Conservation (phyloP, 2,797 vertebrate genomes). For the Trachurus trachurus region DNA sequence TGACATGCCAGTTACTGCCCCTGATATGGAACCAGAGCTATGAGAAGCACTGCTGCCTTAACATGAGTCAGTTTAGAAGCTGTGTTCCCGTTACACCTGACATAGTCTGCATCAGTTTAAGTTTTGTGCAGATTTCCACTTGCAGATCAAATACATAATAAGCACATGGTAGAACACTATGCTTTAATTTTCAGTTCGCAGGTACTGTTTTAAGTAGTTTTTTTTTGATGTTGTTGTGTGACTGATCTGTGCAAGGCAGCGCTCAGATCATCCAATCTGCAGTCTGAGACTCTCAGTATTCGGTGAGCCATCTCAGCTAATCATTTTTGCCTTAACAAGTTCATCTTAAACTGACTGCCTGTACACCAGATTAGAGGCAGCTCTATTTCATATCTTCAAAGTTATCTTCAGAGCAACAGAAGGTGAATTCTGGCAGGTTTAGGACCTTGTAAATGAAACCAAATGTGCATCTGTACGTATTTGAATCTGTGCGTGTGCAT, state of each 20-base stretch:
- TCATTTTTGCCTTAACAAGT: background rate
- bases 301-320: slow-evolving; percentile 3
- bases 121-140: slow-evolving; percentile 18
- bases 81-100: slow-evolving; percentile 23
- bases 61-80: slow-evolving; percentile 7
- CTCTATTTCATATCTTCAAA: background rate
- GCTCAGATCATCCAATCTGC: background rate
- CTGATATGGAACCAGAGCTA: slow-evolving; percentile 16
- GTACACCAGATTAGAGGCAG: slow-evolving; percentile 8
- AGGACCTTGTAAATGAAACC: background rate
- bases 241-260: background rate
- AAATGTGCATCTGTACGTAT: slow-evolving; percentile 1
- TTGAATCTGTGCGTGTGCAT: background rate
- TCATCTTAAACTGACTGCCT: background rate
- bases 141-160: slow-evolving; percentile 1
- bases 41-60: slow-evolving; percentile 3
- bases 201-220: background rate
- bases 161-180: background rate
- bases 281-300: background rate
- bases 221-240: background rate
- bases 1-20: background rate
- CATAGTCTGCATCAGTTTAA: slow-evolving; percentile 1
- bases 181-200: background rate
- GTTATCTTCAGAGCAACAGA: background rate
- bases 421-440: background rate